A percentile compares a stretch with the other conserved stretches of the same genome.
Conservation (phyloP, 1,140 invertebrate genomes). For the Drosophila virilis region DNA sequence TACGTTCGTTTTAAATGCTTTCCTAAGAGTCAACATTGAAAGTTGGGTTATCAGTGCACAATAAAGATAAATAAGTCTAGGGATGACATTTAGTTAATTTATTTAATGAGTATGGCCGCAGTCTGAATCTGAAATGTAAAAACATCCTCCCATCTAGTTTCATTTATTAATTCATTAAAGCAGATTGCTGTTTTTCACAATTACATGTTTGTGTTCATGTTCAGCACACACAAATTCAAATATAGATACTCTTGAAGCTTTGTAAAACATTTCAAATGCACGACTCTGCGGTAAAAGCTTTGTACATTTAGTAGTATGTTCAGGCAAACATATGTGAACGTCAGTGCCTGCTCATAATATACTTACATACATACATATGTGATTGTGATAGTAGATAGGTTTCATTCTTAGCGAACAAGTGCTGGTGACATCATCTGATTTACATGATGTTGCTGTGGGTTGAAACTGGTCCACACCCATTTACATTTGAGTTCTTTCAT, state of each 20-base stretch:
- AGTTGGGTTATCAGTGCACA: conserved; percentile 61
- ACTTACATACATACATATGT: background rate
- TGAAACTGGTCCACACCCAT: no score
- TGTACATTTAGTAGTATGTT: background rate
- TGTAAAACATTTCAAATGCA: no score
- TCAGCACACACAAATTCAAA: no score
- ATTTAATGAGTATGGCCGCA: conserved; percentile 46
- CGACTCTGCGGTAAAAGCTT: no score
- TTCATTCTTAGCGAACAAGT: background rate
- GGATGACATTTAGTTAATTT: conserved; percentile 64
- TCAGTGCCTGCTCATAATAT: background rate
- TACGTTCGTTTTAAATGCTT: conserved; percentile 25
- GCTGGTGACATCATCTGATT: no score
- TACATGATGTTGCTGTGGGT: no score
- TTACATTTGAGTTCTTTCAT: no score
- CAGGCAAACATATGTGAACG: background rate
- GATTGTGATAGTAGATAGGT: background rate
- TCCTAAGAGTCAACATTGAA: conserved; percentile 17
- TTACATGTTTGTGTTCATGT: no score
- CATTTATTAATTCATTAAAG: conserved; percentile 71
- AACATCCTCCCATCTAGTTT: conserved; percentile 17
- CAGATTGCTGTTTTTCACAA: conserved; percentile 27
- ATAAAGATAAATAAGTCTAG: conserved; percentile 63
- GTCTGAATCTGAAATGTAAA: conserved; percentile 33
- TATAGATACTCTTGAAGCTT: no score